Percentiles rank a stretch among this genome's conserved stretches.
Conservation (phyloP, 2,888 invertebrate genomes). For the Pseudococcus viburni region DNA sequence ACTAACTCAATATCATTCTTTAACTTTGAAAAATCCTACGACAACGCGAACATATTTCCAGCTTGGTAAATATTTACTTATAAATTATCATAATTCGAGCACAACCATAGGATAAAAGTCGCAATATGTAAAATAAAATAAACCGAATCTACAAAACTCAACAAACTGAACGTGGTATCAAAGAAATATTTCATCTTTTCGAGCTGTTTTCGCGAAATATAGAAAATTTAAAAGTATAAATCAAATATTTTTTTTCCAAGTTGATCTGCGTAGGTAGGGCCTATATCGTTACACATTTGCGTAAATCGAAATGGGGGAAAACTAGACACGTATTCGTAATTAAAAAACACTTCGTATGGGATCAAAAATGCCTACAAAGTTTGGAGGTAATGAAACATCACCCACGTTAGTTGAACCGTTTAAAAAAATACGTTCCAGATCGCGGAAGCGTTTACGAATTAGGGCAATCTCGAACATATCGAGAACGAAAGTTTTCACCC, state of each 20-base stretch:
- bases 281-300: neutral
- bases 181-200: conserved; percentile 23
- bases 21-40: neutral
- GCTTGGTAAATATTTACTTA: neutral
- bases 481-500: neutral
- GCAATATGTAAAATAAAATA: conserved; percentile 16
- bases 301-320: neutral
- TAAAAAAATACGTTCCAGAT: neutral
- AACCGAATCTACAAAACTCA: neutral
- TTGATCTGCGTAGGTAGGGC: neutral
- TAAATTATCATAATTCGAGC: conserved; percentile 8
- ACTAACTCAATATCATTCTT: neutral
- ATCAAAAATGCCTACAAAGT: neutral
- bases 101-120: neutral
- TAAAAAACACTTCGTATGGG: neutral
- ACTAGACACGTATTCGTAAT: neutral
- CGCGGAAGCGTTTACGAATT: neutral
- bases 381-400: neutral
- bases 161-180: neutral
- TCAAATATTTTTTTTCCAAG: neutral
- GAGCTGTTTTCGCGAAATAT: neutral
- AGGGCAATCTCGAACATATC: neutral
- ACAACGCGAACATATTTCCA: neutral
- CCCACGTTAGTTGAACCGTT: neutral
- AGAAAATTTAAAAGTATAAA: conserved; percentile 4